A percentile compares a stretch with the other conserved stretches of the same genome.
These are phyloP conservation scores for Folsomia manolachei DNA, from an alignment of 2,888 invertebrate species.

Conservation along the genomic window DNA sequence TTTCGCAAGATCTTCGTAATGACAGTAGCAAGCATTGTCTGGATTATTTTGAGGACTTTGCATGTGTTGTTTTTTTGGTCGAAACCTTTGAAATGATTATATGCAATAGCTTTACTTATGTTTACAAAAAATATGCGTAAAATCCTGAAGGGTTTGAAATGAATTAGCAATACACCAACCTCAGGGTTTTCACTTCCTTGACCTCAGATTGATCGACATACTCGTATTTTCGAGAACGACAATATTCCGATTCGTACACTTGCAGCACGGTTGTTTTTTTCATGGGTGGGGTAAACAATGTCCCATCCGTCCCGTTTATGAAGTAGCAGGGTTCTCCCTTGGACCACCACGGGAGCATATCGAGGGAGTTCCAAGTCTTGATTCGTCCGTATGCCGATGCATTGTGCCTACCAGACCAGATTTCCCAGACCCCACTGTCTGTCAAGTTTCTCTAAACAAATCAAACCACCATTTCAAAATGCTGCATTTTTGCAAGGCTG, in stretches of 20 bases:
- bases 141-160: no score
- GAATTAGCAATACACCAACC: no score
- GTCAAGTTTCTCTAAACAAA: constrained; percentile 42
- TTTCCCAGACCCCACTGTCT: constrained; percentile 41
- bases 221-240: constrained; percentile 50
- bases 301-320: constrained; percentile 46
- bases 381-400: constrained; percentile 31
- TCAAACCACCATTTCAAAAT: constrained; percentile 11
- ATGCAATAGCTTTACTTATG: no score
- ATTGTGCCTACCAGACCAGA: constrained; percentile 33
- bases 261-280: constrained; percentile 50
- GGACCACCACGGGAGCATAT: constrained; percentile 38
- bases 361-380: constrained; percentile 38
- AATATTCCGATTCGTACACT: constrained; percentile 53
- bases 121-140: no score
- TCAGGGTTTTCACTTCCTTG: constrained; percentile 31
- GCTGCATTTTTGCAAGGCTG: not conserved
- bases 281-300: constrained; percentile 52
- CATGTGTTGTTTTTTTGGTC: constrained; percentile 31
- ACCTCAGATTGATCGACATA: constrained; percentile 25
- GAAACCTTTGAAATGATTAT: no score
- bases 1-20: constrained; percentile 24
- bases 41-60: constrained; percentile 31
- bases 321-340: constrained; percentile 52
- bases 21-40: constrained; percentile 46